Evolutionary conservation across 2,113 vertebrate genomes (phyloP).

Genomic region (Parotia lawesii): DNA sequence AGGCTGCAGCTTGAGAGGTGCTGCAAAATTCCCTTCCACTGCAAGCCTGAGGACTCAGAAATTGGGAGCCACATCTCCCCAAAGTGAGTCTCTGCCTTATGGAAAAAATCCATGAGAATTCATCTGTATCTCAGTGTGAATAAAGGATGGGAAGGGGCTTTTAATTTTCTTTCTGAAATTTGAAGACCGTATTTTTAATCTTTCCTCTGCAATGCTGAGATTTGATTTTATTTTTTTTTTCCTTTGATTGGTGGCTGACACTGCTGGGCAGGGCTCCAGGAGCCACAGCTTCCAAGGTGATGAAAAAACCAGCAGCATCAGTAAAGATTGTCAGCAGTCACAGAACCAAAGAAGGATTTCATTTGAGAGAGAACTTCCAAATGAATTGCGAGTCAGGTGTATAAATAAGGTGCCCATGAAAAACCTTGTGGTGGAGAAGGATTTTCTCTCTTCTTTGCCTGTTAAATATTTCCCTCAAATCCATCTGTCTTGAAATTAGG

Average conservation of each 20-base stretch:
- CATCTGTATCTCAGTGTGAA: background rate
- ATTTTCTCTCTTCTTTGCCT: background rate
- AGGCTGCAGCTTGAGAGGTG: background rate
- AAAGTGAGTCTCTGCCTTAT: background rate
- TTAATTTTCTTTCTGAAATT: background rate
- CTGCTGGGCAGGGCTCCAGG: background rate
- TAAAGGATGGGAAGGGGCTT: background rate
- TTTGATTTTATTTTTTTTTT: background rate
- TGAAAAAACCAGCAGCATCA: background rate
- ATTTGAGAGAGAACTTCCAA: background rate
- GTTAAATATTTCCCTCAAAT: background rate
- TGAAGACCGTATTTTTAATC: background rate
- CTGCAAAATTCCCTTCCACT: background rate
- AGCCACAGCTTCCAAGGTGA: background rate
- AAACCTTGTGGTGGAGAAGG: background rate
- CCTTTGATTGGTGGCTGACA: background rate
- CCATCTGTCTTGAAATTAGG: background rate
- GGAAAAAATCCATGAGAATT: background rate
- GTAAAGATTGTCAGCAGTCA: background rate
- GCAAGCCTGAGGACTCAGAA: background rate
- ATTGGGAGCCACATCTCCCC: background rate
- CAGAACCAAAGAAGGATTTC: background rate
- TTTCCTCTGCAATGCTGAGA: background rate
- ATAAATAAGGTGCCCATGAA: background rate
- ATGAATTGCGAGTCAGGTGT: background rate